Evolutionary conservation across 92 coral and sea anemone species (phyloP), one percentile per base, ranked within the genome.

Genomic region (Parazoanthus swiftii): DNA sequence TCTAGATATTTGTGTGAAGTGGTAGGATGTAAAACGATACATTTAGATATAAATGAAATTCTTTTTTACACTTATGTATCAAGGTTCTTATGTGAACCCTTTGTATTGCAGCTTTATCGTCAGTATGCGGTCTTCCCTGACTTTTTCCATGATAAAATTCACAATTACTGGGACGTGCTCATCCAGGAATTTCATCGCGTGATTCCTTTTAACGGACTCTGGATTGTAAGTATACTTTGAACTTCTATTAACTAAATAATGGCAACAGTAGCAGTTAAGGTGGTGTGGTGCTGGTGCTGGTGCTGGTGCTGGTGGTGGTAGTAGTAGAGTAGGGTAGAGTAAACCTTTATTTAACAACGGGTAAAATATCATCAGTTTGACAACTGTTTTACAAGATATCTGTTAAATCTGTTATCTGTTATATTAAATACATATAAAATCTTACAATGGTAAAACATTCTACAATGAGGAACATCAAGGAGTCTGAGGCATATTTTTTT

Each of bases 101-200:
- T 48, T 72, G 77, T 72, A 39, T 63, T 71, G 18, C 80, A 96
- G 99, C 88, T 92, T 33, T 96, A 91, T 74, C 94, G 99, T 15
- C 98, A 95, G 79, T 82, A 92, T 50, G 98, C 95, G 14, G 90
- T 94, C 10, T 96, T 96, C 68, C 98, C 98, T 6, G 98, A 96
- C 89, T 96, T 85, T 85, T 95, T 96, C 86, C 92, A 93, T 54
- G 83, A 75, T 33, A 81, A 90, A 54, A 94, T 93, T 85, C 72
- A 82, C 33, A 51, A 82, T 15, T 96, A 94, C 92, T 96, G 99
- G 99, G 92, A 87, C 16, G 79, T 44, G 21, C 95, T 93, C 29
- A 91, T 95, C 48, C 82, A 89, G 38, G 96, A 95, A 51, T 96
- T 96, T 75, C 92, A 85, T 89, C 91, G 90, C 48, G 83, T 80